Percentiles rank a stretch among this genome's conserved stretches.
These are phyloP conservation scores for Zaprionus kolodkinae DNA, from an alignment of 1,140 invertebrate species.

Conservation along the genomic window DNA sequence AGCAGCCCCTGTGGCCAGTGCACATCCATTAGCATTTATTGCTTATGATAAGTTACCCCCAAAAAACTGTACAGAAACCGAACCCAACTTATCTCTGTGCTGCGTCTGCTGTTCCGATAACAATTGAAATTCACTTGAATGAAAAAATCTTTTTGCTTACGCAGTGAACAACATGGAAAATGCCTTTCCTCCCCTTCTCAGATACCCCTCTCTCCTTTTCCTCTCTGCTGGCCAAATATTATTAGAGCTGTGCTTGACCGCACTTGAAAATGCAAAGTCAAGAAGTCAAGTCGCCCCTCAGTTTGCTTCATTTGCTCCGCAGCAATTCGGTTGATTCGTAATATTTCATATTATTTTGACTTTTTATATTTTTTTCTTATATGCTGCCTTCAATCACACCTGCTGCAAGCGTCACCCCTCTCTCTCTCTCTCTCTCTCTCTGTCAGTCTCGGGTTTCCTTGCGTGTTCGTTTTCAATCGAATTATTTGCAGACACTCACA, in stretches of 20 bases:
- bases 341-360: conserved; percentile 43
- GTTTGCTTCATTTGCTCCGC: conserved; percentile 51
- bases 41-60: conserved; percentile 67
- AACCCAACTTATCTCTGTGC: conserved; percentile 24
- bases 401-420: conserved; percentile 29
- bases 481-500: conserved; percentile 27
- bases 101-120: conserved; percentile 37
- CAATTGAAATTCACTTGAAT: conserved; percentile 63
- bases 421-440: background rate
- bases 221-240: conserved; percentile 51
- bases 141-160: conserved; percentile 58
- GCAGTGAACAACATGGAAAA: conserved; percentile 17
- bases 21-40: conserved; percentile 77
- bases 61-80: conserved; percentile 23
- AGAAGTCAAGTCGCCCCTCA: conserved; percentile 19
- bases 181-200: background rate
- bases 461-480: conserved; percentile 47
- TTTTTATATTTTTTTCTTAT: conserved; percentile 12
- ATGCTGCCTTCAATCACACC: conserved; percentile 61
- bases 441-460: background rate
- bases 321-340: conserved; percentile 53
- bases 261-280: conserved; percentile 67
- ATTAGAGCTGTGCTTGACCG: conserved; percentile 66
- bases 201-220: background rate
- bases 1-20: conserved; percentile 32